These are phyloP conservation scores for Actinopyga echinites DNA, from an alignment of 53 echinoderm and acorn worm species.

Conservation along the genomic window DNA sequence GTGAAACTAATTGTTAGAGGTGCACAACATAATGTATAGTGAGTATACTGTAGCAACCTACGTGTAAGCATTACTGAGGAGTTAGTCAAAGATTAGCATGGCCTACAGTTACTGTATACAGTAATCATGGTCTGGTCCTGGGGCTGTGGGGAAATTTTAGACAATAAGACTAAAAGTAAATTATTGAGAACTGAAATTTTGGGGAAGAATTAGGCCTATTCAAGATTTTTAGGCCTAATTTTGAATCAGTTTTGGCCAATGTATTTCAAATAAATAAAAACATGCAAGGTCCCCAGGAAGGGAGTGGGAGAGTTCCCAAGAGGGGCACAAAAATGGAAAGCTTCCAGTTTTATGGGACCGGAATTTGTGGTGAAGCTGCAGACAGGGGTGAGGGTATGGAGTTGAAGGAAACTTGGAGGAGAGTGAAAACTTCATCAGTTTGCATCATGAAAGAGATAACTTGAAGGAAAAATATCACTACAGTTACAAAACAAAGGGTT, in stretches of 20 bases:
- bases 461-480: not conserved
- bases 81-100: not conserved
- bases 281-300: too few relatives aligned
- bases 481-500: too few relatives aligned
- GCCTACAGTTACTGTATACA: not conserved
- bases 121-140: not conserved
- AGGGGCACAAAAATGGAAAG: too few relatives aligned
- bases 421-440: not conserved
- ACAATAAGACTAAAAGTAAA: too few relatives aligned
- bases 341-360: too few relatives aligned
- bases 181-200: too few relatives aligned
- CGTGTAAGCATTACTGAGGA: not conserved
- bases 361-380: not conserved
- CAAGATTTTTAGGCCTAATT: too few relatives aligned
- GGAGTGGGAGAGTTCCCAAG: too few relatives aligned
- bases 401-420: not conserved
- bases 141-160: not conserved
- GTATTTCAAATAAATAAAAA: too few relatives aligned
- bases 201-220: too few relatives aligned
- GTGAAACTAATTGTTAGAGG: too few relatives aligned
- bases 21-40: not conserved
- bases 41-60: not conserved
- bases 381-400: not conserved
- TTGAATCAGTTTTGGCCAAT: too few relatives aligned
- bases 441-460: not conserved